Evolutionary conservation across 2,888 invertebrate species (phyloP).

Genomic region (Alloscopus bannaensis): DNA sequence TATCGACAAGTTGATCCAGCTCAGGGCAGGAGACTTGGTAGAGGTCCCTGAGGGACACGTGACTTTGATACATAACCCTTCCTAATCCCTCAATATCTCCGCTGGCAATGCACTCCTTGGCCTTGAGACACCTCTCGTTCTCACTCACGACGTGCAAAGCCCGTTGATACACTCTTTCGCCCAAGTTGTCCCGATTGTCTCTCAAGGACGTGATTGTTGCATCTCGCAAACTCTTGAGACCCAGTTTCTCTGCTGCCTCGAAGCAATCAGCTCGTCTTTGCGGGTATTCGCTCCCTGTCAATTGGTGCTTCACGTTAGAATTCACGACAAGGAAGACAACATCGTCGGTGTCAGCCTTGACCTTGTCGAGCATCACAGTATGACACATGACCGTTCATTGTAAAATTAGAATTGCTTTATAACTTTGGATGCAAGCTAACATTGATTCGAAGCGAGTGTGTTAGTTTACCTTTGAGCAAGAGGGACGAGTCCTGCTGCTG

Average conservation of each 20-base stretch:
- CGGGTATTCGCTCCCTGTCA: conserved; percentile 92
- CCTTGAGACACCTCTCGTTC: conserved; percentile 85
- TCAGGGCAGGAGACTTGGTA: conserved; percentile 95
- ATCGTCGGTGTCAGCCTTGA: conserved; percentile 77
- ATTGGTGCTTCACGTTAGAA: conserved; percentile 92
- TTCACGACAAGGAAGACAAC: conserved; percentile 89
- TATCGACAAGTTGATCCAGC: conserved; percentile 87
- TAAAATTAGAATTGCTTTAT: too few species aligned
- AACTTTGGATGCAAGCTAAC: too few species aligned
- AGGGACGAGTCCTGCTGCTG: conserved; percentile 76
- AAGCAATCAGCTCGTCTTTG: conserved; percentile 86
- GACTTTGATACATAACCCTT: conserved; percentile 89
- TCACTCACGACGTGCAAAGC: conserved; percentile 92
- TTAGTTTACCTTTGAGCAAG: conserved; percentile 73
- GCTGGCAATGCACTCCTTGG: conserved; percentile 82
- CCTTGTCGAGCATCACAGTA: conserved; percentile 82
- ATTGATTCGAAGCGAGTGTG: too few species aligned
- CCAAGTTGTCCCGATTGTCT: conserved; percentile 73
- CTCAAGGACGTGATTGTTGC: conserved; percentile 78
- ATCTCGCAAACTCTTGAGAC: conserved; percentile 84
- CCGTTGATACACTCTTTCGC: conserved; percentile 80
- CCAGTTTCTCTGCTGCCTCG: conserved; percentile 83
- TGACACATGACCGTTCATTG: too few species aligned
- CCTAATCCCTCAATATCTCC: conserved; percentile 85
- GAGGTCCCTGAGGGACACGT: conserved; percentile 87